phyloP scores from a whole-genome alignment of 2,888 invertebrate species.

The Orthosia gothica region DNA sequence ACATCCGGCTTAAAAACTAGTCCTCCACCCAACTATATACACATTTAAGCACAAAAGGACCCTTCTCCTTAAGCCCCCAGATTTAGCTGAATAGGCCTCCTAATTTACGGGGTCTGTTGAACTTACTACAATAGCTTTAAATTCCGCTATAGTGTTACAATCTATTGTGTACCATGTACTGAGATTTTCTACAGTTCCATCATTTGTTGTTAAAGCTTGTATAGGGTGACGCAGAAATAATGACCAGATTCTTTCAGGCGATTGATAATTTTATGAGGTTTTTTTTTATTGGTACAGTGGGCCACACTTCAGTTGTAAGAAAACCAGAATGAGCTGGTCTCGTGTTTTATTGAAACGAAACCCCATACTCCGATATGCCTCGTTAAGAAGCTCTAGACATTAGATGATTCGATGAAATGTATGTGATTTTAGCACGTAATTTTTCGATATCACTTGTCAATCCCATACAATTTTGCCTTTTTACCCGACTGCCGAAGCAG shows the following conservation, averaged over 20 bases:
- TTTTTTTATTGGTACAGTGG: too few species aligned
- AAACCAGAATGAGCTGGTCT: too few species aligned
- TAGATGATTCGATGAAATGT: too few species aligned
- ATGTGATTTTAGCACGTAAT: too few species aligned
- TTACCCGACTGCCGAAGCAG: too few species aligned
- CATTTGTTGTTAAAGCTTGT: not conserved
- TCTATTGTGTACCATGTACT: conserved; percentile 31
- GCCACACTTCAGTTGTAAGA: too few species aligned
- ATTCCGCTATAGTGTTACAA: conserved; percentile 32
- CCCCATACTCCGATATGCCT: too few species aligned
- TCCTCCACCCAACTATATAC: not conserved
- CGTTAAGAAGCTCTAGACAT: too few species aligned
- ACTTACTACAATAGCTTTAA: conserved; percentile 43
- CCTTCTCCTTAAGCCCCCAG: conserved; percentile 32
- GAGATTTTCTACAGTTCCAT: conserved; percentile 26
- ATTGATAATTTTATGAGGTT: too few species aligned
- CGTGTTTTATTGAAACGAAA: too few species aligned
- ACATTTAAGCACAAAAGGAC: conserved; percentile 33
- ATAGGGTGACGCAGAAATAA: not conserved
- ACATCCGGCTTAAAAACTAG: conserved; percentile 20
- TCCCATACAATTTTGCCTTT: too few species aligned
- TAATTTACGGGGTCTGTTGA: conserved; percentile 51
- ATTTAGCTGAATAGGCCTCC: conserved; percentile 45
- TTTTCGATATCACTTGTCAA: too few species aligned
- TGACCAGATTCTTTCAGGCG: not conserved